Evolutionary conservation across 64 coral and sea anemone genomes (phyloP), one percentile per base, ranked within the genome.

Genomic region (Cladopsammia gracilis): DNA sequence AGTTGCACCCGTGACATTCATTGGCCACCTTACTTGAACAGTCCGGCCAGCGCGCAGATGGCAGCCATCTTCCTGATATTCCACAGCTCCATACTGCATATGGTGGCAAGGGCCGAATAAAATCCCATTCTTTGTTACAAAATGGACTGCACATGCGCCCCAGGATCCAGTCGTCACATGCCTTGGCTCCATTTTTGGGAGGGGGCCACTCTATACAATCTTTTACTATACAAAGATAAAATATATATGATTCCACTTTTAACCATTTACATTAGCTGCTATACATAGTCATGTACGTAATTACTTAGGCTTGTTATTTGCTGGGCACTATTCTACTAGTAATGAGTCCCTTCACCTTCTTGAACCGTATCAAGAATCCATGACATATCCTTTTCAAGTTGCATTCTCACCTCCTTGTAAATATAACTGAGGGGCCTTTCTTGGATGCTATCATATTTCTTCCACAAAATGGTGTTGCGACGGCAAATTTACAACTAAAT

Each of bases 151-250:
- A 88, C 19, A 88, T 45, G 14, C n/a, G 54, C 25, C 86, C 86
- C 16, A 88, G 59, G 13, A 75, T 62, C 86, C 86, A 88, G 8
- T 61, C 52, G 11, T 58, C 68, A 47, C 86, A 88, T 0, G 86
- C 86, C 26, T 88, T 88, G 0, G 86, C 86, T 88, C 86, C 86
- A 16, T 72, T 72, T 8, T 75, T 70, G 15, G 86, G 86, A 44
- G 70, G 51, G 1, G 19, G 25, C 3, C 74, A 16, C 3, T 16
- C 23, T 15, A n/a, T 52, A 61, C 86, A 88, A 7, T 25, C 15
- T 62, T 75, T 88, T 3, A 70, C 86, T 88, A 59, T 5, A 46
- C 0, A 19, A 19, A 62, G 10, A 88, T 19, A n/a, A 10, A 79
- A 8, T 58, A 18, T 23, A 53, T 56, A 16, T 20, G 1, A 52